phyloP scores from a whole-genome alignment of 2,888 invertebrate species.

The Acleris literana region DNA sequence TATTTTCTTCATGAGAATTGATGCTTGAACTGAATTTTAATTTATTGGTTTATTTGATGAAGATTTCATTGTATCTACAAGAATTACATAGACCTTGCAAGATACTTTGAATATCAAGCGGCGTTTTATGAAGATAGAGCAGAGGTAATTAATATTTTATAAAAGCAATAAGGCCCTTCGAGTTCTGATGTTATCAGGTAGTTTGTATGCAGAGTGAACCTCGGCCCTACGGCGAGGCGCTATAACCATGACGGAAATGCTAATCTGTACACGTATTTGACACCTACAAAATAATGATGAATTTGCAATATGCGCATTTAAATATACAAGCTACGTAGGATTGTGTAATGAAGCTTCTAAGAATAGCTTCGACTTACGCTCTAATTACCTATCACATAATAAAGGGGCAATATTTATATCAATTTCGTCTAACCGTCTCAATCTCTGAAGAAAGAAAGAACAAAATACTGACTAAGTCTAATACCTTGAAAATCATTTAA shows the following conservation, averaged over 20 bases:
- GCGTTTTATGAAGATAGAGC: constrained; percentile 33
- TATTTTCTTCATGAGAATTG: neutral
- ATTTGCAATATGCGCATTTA: constrained; percentile 29
- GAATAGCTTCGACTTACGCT: neutral
- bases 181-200: constrained; percentile 64
- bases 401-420: too few relatives aligned
- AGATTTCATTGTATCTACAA: neutral
- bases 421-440: too few relatives aligned
- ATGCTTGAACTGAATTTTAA: neutral
- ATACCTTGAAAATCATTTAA: too few relatives aligned
- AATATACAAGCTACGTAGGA: neutral
- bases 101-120: neutral
- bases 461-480: too few relatives aligned
- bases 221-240: constrained; percentile 66
- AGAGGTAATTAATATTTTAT: constrained; percentile 50
- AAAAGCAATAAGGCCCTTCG: constrained; percentile 53
- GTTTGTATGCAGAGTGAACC: constrained; percentile 70
- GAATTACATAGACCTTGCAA: neutral
- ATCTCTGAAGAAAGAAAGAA: too few relatives aligned
- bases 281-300: constrained; percentile 49
- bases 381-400: neutral
- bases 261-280: constrained; percentile 60
- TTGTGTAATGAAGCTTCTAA: neutral
- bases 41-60: neutral
- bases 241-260: constrained; percentile 70